phyloP scores from a whole-genome alignment of 2,797 vertebrate species.

The Caiman crocodilus region DNA sequence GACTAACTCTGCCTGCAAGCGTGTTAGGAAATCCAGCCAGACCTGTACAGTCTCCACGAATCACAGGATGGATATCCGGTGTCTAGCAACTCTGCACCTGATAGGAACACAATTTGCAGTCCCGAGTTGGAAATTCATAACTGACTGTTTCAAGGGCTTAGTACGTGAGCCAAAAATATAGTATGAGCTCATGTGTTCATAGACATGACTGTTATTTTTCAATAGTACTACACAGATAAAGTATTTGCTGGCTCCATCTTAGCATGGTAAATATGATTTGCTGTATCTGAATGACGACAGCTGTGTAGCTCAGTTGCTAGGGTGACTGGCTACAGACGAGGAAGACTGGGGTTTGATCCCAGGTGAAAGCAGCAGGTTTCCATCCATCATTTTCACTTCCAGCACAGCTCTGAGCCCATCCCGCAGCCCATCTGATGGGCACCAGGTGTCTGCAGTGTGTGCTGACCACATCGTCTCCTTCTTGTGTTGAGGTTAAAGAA shows the following conservation, averaged over 20 bases:
- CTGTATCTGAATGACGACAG: no score
- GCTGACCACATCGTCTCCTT: no score
- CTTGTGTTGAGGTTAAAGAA: no score
- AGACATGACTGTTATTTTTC: not conserved
- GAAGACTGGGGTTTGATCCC: no score
- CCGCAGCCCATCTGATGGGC: no score
- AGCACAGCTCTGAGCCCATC: no score
- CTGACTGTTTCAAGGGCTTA: not conserved
- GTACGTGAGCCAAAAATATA: not conserved
- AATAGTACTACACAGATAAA: slow-evolving; percentile 49
- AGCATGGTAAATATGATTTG: not conserved
- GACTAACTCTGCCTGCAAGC: not conserved
- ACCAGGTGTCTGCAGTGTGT: no score
- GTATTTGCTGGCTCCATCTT: slow-evolving; percentile 33
- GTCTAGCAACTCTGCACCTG: not conserved
- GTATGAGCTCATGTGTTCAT: not conserved
- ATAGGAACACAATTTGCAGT: not conserved
- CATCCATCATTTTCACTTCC: no score
- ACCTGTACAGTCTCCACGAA: not conserved
- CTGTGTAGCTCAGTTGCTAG: no score
- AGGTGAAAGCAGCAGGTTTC: no score
- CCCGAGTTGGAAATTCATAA: not conserved
- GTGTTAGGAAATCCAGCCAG: not conserved
- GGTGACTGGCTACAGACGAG: no score
- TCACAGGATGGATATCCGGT: not conserved